Evolutionary conservation across 2,113 vertebrate genomes (phyloP).

Genomic region (Hippocampus zosterae): DNA sequence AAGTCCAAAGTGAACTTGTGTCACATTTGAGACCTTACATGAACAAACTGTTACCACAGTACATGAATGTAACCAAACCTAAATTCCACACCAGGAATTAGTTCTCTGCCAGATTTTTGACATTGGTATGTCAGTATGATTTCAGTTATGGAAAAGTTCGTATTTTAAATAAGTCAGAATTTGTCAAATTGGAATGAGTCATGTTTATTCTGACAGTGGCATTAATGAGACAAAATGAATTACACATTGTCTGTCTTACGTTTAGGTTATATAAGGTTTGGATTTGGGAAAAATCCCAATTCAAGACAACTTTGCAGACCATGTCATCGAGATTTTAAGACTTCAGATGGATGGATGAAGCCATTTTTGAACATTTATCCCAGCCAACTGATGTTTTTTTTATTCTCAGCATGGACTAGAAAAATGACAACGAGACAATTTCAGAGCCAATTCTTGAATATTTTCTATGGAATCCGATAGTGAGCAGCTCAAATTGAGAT

Average conservation of each 20-base stretch:
- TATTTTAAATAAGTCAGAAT: not conserved
- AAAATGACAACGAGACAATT: not conserved
- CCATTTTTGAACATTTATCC: not conserved
- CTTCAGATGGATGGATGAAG: not conserved
- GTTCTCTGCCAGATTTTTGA: not conserved
- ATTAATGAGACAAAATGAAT: no score
- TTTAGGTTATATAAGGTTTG: not conserved
- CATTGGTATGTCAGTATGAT: no score
- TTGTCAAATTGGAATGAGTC: no score
- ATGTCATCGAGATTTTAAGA: not conserved
- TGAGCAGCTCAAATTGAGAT: conserved; percentile 43
- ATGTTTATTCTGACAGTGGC: no score
- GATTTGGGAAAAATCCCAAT: not conserved
- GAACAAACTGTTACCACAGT: not conserved
- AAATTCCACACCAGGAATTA: not conserved
- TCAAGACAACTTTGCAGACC: not conserved
- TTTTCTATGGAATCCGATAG: conserved; percentile 4
- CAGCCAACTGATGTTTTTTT: not conserved
- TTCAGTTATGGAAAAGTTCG: no score
- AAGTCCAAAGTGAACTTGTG: not conserved
- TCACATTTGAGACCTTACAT: not conserved
- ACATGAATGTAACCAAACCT: not conserved
- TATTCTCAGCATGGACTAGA: not conserved
- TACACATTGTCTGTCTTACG: no score
- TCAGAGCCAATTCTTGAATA: not conserved